Conservation (phyloP, 2,888 invertebrate genomes). For the Pachydiplax longipennis region DNA sequence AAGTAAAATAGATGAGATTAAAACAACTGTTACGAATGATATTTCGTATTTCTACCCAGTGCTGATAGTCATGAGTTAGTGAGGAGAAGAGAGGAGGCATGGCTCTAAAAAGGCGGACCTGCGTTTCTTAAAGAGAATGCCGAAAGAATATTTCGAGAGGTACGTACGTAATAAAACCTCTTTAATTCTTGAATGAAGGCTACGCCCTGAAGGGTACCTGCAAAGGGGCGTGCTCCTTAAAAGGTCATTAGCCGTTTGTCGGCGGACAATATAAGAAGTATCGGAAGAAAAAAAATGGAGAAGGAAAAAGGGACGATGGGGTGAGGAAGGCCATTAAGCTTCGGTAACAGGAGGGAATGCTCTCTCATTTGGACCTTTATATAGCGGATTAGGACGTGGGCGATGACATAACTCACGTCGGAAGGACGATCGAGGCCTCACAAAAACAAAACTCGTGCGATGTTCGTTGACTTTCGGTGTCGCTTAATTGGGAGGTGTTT, state of each 20-base stretch:
- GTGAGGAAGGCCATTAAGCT: slow-evolving; percentile 4
- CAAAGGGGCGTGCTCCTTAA: background rate
- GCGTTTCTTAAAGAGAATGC: background rate
- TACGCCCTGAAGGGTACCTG: background rate
- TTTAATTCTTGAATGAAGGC: background rate
- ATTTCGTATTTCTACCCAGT: too few relatives aligned
- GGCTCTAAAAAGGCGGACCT: background rate
- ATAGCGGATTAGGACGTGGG: slow-evolving; percentile 20
- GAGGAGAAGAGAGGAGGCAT: background rate
- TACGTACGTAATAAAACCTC: background rate
- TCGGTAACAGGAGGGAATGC: background rate
- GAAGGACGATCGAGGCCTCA: background rate
- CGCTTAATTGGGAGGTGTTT: background rate
- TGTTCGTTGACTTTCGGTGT: background rate
- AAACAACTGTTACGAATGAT: too few relatives aligned
- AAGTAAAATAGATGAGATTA: too few relatives aligned
- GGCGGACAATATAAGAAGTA: background rate
- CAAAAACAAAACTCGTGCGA: background rate
- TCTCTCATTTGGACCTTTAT: slow-evolving; percentile 2
- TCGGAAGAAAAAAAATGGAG: background rate
- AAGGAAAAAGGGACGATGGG: background rate
- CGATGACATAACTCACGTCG: slow-evolving; percentile 25
- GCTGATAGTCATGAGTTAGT: background rate
- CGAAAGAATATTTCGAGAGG: background rate
- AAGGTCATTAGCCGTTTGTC: background rate